Conservation (phyloP, 2,888 invertebrate species). For the Lithodes maja region DNA sequence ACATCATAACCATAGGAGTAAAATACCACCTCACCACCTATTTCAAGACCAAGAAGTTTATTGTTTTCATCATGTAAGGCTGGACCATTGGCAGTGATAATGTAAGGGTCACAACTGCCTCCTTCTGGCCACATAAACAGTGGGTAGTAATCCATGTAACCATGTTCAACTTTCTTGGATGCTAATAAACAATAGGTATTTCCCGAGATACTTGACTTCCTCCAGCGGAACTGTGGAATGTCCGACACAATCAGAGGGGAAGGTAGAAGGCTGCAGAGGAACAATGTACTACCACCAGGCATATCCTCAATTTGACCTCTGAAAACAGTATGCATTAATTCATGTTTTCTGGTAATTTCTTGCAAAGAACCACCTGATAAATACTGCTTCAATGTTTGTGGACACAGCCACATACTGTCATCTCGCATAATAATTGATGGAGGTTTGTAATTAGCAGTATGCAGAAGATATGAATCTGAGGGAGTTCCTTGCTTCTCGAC, state of each 20-base stretch:
- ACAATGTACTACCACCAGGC: not conserved
- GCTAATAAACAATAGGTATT: not conserved
- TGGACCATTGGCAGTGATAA: not conserved
- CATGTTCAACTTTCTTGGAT: not conserved
- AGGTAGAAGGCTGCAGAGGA: not conserved
- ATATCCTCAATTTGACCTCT: not conserved
- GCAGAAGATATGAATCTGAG: not conserved
- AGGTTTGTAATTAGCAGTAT: not conserved
- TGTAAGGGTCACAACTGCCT: not conserved
- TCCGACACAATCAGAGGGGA: not conserved
- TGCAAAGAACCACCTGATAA: not conserved
- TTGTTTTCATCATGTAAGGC: not conserved
- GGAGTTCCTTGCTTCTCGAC: not conserved
- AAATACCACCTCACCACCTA: not conserved
- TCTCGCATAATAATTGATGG: not conserved
- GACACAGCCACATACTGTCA: not conserved
- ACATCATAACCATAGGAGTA: not conserved
- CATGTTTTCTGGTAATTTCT: not conserved
- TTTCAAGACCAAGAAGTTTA: not conserved
- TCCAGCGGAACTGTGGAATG: conserved; percentile 1
- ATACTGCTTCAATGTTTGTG: not conserved
- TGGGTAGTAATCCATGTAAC: not conserved
- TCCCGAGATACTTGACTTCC: not conserved
- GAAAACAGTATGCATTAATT: not conserved
- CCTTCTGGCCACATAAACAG: conserved; percentile 4